Percentiles rank a stretch among this genome's conserved stretches.
phyloP scores from a whole-genome alignment of 2,797 vertebrate species.

The Phaenicophaeus curvirostris region DNA sequence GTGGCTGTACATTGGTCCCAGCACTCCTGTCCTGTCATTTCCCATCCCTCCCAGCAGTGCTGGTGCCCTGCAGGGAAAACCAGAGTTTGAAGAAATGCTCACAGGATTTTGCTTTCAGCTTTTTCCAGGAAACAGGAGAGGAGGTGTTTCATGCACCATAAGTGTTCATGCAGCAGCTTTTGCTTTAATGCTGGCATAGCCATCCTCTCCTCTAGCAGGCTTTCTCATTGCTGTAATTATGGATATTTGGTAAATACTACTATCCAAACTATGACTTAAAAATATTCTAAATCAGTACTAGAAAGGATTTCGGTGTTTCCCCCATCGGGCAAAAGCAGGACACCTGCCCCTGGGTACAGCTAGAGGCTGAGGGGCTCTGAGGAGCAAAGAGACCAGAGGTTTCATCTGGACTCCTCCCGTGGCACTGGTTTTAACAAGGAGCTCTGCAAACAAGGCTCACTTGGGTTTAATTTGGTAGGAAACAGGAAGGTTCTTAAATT shows the following conservation, averaged over 20 bases:
- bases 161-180: not conserved
- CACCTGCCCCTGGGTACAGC: not conserved
- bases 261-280: not conserved
- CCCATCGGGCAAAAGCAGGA: fast-evolving
- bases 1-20: not conserved
- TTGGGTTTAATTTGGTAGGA: not conserved
- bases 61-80: not conserved
- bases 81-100: not conserved
- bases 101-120: not conserved
- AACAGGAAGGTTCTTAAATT: not conserved
- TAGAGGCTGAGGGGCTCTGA: not conserved
- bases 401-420: not conserved
- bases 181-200: not conserved
- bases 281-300: not conserved
- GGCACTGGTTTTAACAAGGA: fast-evolving
- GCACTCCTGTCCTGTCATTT: not conserved
- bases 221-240: not conserved
- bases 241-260: not conserved
- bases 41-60: not conserved
- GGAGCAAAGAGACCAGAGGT: not conserved
- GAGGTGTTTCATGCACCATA: not conserved
- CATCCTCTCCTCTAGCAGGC: not conserved
- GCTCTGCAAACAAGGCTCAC: not conserved
- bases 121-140: not conserved
- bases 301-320: not conserved